phyloP scores from a whole-genome alignment of 2,113 vertebrate species.

The Oryzias woworae region DNA sequence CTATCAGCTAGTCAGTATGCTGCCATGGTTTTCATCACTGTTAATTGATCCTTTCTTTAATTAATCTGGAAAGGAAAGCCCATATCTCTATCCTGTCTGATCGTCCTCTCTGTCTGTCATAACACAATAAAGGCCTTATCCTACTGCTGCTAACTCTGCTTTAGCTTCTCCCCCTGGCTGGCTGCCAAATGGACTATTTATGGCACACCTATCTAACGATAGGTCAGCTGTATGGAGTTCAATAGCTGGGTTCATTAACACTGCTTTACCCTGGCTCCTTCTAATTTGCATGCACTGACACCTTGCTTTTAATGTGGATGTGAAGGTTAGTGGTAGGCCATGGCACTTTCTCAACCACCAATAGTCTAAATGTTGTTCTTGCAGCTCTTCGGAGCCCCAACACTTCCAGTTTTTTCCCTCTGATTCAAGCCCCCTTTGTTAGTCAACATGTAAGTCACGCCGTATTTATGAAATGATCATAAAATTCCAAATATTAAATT shows the following conservation, averaged over 20 bases:
- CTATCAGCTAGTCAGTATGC: slow-evolving; percentile 77
- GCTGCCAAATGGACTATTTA: slow-evolving; percentile 72
- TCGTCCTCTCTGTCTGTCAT: slow-evolving; percentile 74
- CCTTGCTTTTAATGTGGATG: slow-evolving; percentile 68
- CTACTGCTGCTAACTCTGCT: slow-evolving; percentile 52
- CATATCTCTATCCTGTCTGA: slow-evolving; percentile 74
- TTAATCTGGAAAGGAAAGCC: slow-evolving; percentile 80
- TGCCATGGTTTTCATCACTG: slow-evolving; percentile 77
- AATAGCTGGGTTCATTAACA: slow-evolving; percentile 70
- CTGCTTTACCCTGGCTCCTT: slow-evolving; percentile 56
- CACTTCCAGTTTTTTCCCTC: slow-evolving; percentile 16
- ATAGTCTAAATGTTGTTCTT: slow-evolving; percentile 51
- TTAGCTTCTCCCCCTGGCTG: slow-evolving; percentile 62
- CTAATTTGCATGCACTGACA: slow-evolving; percentile 73
- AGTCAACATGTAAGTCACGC: too few relatives aligned
- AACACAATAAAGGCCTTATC: slow-evolving; percentile 73
- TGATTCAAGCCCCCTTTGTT: slow-evolving; percentile 37
- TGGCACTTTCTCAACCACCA: slow-evolving; percentile 49
- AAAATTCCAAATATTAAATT: too few relatives aligned
- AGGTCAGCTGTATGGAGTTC: slow-evolving; percentile 52
- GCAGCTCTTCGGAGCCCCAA: slow-evolving; percentile 23
- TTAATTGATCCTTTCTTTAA: slow-evolving; percentile 85
- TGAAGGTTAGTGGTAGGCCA: slow-evolving; percentile 69
- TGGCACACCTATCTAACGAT: slow-evolving; percentile 57
- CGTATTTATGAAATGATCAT: too few relatives aligned